Evolutionary conservation across 2,797 vertebrate genomes (phyloP), one percentile per base, ranked within the genome.

Genomic region (Sebastes flavidus): DNA sequence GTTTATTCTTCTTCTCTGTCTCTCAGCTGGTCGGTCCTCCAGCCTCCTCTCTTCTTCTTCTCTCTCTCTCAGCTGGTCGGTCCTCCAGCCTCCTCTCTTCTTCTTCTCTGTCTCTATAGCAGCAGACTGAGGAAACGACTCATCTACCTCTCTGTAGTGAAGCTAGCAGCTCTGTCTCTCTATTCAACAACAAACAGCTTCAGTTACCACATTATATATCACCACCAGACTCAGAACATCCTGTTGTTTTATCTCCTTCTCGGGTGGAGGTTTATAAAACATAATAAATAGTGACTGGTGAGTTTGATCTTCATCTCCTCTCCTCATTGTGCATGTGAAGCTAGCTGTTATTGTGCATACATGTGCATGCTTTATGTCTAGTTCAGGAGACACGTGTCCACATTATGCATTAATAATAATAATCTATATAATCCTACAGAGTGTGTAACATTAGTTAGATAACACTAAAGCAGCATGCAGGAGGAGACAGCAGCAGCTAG

Each of bases 61-160:
- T 12, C 34, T 36, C 0, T 36, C 34, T 36, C 34, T 36, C 11
- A 36, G 34, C 34, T 4, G 11, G 11, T 36, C 34, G 34, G 34
- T 36, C 34, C 34, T 36, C 34, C 34, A 12, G 34, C 34, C 34
- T 36, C 34, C 34, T 12, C 34, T 36, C 0, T 36, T 36, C 34
- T 36, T 34, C 32, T 46, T 20, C 55, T 58, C 6, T 7, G 2
- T 27, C n/a, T 67, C 73, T 71, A 58, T 16, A 42, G 56, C 86
- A 90, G 85, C 88, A 92, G 81, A 79, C 92, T 91, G 91, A 92
- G 92, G 92, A 91, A 86, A 86, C 89, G 82, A 73, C 52, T 20
- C 46, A 77, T 81, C 73, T 81, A 1, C 36, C 76, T 80, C 27
- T n/a, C 34, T 69, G 80, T 82, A 59, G 70, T 65, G 75, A 46